Base-by-base conservation (phyloP, 2,888 invertebrate genomes). In the Anodontia alba region DNA sequence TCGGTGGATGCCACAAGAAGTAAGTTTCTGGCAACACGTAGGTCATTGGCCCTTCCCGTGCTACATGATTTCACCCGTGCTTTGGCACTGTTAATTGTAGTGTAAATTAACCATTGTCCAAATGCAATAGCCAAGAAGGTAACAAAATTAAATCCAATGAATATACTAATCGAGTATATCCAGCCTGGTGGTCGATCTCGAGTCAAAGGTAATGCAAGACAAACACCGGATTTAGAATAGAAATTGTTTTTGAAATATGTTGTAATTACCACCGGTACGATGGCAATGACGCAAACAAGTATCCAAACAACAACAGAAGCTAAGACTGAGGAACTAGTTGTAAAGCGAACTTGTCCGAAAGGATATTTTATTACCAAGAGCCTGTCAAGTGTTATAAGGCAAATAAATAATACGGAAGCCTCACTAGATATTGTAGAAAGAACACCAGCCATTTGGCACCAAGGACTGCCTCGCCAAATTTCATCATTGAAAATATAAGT, bases 361-460 rank as follows among this genome's bases (percentile, higher is more conserved):
- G 96, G 96, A 82, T 95, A 95, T 26, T 96, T 95, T 43, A 96
- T 96, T 0, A 96, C 96, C 83, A 96, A 95, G 87, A 96, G 95
- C n/a, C 96, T 95, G 91, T 96, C 96, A 94, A 96, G 95, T 0
- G 96, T 96, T 76, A 96, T 96, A 78, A 96, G 88, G 0, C 95
- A 95, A 20, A 96, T 94, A 66, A 96, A 95, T 80, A 96, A 91
- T 0, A 96, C 96, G 0, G 96, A 96, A 5, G 96, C 95, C 91
- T 96, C 96, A 76, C 96, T 96, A 78, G 96, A 96, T 26, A 88
- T 10, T 0, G 89, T 88, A 0, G 89, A 78, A 23, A 91, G 46
- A 23, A 81, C 77, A 2, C 91, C 90, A 0, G 89, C 84, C 12
- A 87, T 20, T 26, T 80, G 73, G 66, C 91, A 91, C 62, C 66